A percentile compares a stretch with the other conserved stretches of the same genome.
phyloP scores from a whole-genome alignment of 1,140 invertebrate genomes.

The Rhopalosiphum maidis region DNA sequence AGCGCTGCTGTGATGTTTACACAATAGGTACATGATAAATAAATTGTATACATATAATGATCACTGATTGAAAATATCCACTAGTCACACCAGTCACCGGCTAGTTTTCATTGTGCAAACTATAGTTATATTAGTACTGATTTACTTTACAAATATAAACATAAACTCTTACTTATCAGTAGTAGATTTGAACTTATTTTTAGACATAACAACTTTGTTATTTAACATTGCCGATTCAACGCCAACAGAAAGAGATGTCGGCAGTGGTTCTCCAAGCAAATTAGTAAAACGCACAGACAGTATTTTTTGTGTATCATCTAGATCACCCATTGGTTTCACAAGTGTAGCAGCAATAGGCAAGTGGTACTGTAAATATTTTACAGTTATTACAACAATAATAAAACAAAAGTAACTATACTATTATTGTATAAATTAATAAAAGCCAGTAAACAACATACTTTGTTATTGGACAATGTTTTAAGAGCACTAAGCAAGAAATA shows the following conservation, averaged over 20 bases:
- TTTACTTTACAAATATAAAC: not conserved
- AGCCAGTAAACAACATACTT: constrained; percentile 63
- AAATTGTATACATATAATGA: too few species aligned
- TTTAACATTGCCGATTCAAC: constrained; percentile 78
- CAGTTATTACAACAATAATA: not conserved
- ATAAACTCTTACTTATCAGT: constrained; percentile 64
- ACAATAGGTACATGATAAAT: too few species aligned
- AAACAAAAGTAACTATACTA: not conserved
- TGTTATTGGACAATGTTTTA: constrained; percentile 72
- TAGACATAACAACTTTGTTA: constrained; percentile 77
- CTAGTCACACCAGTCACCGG: too few species aligned
- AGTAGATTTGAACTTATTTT: constrained; percentile 68
- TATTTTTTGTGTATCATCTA: constrained; percentile 52
- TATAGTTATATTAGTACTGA: not conserved
- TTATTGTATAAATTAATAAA: not conserved
- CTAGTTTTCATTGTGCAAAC: too few species aligned
- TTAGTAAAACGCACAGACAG: constrained; percentile 69
- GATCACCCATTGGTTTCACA: constrained; percentile 46
- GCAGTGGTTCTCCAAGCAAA: constrained; percentile 79
- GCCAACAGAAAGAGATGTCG: constrained; percentile 70
- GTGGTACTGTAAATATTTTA: constrained; percentile 35
- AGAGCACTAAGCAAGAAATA: constrained; percentile 81
- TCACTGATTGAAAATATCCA: too few species aligned
- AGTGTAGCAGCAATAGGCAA: constrained; percentile 51
- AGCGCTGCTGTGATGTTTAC: not conserved